These are phyloP conservation scores for Orthonevra nobilis DNA, from an alignment of 2,888 invertebrate species.

Conservation along the genomic window DNA sequence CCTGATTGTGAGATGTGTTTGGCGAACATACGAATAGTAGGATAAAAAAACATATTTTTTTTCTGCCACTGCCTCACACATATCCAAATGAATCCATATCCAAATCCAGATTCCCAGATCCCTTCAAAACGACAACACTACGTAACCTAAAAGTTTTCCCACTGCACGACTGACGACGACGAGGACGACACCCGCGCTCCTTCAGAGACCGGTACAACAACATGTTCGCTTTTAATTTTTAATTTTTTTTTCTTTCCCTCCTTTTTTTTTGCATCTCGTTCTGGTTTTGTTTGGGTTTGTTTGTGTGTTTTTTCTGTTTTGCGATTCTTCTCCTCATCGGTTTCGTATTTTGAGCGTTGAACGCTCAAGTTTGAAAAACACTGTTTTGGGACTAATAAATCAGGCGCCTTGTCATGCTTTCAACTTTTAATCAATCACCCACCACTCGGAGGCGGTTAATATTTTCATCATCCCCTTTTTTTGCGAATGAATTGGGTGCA, in stretches of 20 bases:
- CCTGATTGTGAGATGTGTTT: constrained; percentile 47
- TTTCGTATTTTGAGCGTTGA: constrained; percentile 64
- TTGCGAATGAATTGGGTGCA: too few relatives aligned
- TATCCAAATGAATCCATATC: constrained; percentile 62
- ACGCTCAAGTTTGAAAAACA: constrained; percentile 70
- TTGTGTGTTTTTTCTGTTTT: constrained; percentile 5
- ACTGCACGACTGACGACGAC: too few relatives aligned
- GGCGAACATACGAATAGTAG: constrained; percentile 17
- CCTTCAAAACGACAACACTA: constrained; percentile 65
- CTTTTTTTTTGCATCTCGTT: constrained; percentile 21
- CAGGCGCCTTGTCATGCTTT: constrained; percentile 69
- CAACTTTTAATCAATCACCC: constrained; percentile 70
- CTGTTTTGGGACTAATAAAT: constrained; percentile 71
- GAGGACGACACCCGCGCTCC: constrained; percentile 31
- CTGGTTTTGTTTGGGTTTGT: not conserved
- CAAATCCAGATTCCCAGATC: constrained; percentile 63
- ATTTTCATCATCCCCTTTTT: constrained; percentile 17
- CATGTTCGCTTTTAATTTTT: constrained; percentile 68
- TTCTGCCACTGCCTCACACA: constrained; percentile 53
- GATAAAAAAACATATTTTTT: constrained; percentile 48
- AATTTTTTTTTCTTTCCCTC: constrained; percentile 53
- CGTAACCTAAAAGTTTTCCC: constrained; percentile 66
- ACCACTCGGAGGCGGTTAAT: constrained; percentile 69
- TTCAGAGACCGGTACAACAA: constrained; percentile 49
- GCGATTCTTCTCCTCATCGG: constrained; percentile 40